Percentiles rank a stretch among this genome's conserved stretches.
phyloP scores from a whole-genome alignment of 2,888 invertebrate species.

The Latrodectus elegans region DNA sequence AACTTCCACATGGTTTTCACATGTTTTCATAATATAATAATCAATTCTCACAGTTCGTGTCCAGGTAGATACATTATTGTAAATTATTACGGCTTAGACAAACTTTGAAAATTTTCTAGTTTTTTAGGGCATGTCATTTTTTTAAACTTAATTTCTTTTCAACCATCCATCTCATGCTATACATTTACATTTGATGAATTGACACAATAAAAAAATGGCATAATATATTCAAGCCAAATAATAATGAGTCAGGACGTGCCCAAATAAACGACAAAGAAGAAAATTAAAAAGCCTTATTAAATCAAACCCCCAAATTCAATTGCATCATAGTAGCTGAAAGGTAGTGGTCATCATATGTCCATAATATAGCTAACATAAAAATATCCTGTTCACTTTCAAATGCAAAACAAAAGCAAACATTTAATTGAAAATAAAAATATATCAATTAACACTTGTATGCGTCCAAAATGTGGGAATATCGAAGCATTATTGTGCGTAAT shows the following conservation, averaged over 20 bases:
- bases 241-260: conserved; percentile 46
- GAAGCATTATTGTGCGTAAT: too few species aligned
- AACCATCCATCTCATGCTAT: conserved; percentile 60
- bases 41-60: conserved; percentile 66
- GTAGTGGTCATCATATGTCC: conserved; percentile 41
- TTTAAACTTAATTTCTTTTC: conserved; percentile 51
- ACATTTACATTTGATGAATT: conserved; percentile 32
- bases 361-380: conserved; percentile 55
- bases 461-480: too few species aligned
- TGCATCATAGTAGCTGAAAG: conserved; percentile 51
- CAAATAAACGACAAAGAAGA: conserved; percentile 21
- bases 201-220: conserved; percentile 34
- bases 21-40: conserved; percentile 65
- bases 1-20: conserved; percentile 66
- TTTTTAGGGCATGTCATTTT: conserved; percentile 63
- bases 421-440: too few species aligned
- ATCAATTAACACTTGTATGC: too few species aligned
- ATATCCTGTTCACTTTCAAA: background rate
- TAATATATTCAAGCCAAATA: conserved; percentile 26
- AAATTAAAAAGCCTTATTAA: conserved; percentile 42
- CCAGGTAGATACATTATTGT: conserved; percentile 65
- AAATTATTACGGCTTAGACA: conserved; percentile 50
- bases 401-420: too few species aligned
- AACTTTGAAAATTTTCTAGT: conserved; percentile 51
- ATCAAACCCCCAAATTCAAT: conserved; percentile 32